These are phyloP conservation scores for Otolemur garnettii DNA, from an alignment of 2,113 vertebrate genomes.

Conservation along the genomic window DNA sequence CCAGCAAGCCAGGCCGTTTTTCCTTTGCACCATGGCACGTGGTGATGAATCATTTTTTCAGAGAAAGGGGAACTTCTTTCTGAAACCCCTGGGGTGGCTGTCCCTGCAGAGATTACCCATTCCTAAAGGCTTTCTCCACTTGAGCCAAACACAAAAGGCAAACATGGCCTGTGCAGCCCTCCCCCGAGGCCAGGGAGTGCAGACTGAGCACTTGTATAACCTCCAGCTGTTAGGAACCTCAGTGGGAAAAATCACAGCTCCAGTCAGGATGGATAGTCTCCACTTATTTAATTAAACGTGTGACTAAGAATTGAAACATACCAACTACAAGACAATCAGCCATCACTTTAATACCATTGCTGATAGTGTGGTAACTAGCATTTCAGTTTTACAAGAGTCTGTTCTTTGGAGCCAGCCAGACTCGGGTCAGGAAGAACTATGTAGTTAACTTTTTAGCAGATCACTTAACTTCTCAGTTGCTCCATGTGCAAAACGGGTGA, in stretches of 20 bases:
- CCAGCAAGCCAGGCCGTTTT: background rate
- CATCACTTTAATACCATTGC: background rate
- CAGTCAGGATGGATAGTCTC: background rate
- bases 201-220: rapidly evolving
- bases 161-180: background rate
- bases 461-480: background rate
- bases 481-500: background rate
- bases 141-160: rapidly evolving
- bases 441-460: background rate
- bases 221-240: background rate
- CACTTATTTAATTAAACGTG: background rate
- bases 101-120: background rate
- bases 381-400: background rate
- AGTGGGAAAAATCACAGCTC: rapidly evolving
- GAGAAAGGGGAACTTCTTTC: background rate
- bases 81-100: background rate
- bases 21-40: rapidly evolving
- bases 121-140: background rate
- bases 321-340: background rate
- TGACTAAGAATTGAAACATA: rapidly evolving
- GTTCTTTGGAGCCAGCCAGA: background rate
- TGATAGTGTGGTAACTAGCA: rapidly evolving
- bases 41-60: background rate
- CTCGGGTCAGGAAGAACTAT: background rate
- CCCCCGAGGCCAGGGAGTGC: background rate